Conservation (phyloP, 2,797 vertebrate genomes). For the Sebastes jordani region DNA sequence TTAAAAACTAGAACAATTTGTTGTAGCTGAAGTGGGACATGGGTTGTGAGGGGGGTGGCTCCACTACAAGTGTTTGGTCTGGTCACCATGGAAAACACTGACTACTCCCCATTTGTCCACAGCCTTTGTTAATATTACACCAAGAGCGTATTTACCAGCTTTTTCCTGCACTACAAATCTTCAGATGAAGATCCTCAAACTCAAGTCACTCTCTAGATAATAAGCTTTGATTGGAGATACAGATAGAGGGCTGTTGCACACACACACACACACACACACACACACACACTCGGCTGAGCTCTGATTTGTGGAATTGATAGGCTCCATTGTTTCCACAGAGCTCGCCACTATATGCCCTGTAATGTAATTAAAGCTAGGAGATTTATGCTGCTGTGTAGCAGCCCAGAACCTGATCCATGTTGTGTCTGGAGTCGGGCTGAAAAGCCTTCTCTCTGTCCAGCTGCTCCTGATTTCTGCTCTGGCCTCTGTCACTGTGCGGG, state of each 20-base stretch:
- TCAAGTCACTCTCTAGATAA: constrained; percentile 86
- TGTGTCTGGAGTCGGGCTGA: constrained; percentile 87
- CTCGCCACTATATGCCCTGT: constrained; percentile 89
- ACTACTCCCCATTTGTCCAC: constrained; percentile 16
- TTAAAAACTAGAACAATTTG: background rate
- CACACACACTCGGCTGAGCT: constrained; percentile 79
- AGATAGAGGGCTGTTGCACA: constrained; percentile 79
- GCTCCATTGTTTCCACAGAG: constrained; percentile 91
- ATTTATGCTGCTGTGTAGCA: constrained; percentile 91
- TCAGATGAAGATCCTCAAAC: constrained; percentile 55
- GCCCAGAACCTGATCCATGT: constrained; percentile 96
- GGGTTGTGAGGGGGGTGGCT: background rate
- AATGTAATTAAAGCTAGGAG: constrained; percentile 96
- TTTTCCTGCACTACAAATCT: constrained; percentile 44
- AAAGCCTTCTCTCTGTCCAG: constrained; percentile 86
- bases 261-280: constrained; percentile 29
- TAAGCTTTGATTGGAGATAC: constrained; percentile 88
- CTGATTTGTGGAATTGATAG: constrained; percentile 90
- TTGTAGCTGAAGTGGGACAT: background rate
- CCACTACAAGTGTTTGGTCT: constrained; percentile 43
- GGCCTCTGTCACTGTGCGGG: constrained; percentile 75
- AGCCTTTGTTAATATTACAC: constrained; percentile 79
- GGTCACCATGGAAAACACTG: constrained; percentile 63
- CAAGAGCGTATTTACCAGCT: constrained; percentile 40
- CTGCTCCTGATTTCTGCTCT: constrained; percentile 91